Percentiles rank a stretch among this genome's conserved stretches.
Evolutionary conservation across 2,888 invertebrate species (phyloP).

Genomic region (Spilosoma lubricipeda): DNA sequence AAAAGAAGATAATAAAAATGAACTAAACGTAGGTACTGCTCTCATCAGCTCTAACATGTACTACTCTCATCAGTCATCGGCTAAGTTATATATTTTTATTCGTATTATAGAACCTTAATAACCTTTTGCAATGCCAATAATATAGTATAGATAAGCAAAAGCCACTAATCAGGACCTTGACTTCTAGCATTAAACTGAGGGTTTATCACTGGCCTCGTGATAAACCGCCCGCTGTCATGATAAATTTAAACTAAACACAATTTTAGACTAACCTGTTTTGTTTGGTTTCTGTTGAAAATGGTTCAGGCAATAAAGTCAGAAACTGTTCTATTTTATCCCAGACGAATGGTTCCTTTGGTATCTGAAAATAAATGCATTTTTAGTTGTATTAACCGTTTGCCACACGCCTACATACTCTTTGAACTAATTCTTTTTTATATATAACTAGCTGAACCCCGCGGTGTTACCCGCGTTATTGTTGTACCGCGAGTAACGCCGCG

Average conservation of each 20-base stretch:
- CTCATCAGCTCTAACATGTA: no score
- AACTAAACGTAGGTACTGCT: no score
- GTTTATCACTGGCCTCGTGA: not conserved
- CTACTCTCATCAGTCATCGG: no score
- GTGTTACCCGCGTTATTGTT: no score
- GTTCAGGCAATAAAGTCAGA: conserved; percentile 90
- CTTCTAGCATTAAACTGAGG: not conserved
- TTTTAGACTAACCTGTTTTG: conserved; percentile 88
- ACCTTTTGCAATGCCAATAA: not conserved
- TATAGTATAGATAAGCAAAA: not conserved
- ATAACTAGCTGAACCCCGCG: no score
- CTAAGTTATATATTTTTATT: not conserved
- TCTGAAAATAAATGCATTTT: conserved; percentile 57
- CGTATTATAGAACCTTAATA: not conserved
- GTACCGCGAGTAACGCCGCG: no score
- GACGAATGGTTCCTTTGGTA: conserved; percentile 87
- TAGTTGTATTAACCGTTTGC: not conserved
- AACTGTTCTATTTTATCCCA: conserved; percentile 93
- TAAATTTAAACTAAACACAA: not conserved
- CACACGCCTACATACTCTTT: no score
- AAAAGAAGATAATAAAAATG: not conserved
- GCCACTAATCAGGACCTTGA: not conserved
- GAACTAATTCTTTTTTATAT: no score
- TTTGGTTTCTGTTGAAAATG: conserved; percentile 88
- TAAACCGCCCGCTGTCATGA: not conserved